These are phyloP conservation scores for Brachionus angularis DNA, from an alignment of 1,140 invertebrate genomes.

Conservation along the genomic window DNA sequence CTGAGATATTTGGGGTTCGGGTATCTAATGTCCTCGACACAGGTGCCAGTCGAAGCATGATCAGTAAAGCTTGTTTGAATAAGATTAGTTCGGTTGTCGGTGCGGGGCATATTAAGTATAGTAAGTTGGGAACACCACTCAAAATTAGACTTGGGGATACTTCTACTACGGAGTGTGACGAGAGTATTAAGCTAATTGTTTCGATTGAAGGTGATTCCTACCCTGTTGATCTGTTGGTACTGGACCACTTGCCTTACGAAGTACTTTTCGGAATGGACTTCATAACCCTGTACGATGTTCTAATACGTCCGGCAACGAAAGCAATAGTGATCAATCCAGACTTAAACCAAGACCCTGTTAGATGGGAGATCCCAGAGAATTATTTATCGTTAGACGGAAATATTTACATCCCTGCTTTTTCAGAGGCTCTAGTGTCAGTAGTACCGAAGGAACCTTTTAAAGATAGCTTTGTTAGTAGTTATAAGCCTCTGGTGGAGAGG, in stretches of 20 bases:
- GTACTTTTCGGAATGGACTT: conserved; percentile 26
- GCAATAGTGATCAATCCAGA: neutral
- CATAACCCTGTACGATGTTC: conserved; percentile 5
- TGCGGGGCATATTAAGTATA: neutral
- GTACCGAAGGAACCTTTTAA: neutral
- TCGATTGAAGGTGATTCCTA: conserved; percentile 12
- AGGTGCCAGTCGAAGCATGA: conserved; percentile 26
- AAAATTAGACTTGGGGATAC: conserved; percentile 4
- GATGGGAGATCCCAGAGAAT: neutral
- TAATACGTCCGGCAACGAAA: neutral
- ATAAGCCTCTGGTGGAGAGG: neutral
- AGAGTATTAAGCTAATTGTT: neutral
- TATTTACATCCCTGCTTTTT: conserved; percentile 1
- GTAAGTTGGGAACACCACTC: neutral
- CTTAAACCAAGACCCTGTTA: neutral
- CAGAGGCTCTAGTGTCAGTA: neutral
- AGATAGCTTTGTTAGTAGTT: neutral
- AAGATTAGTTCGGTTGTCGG: neutral
- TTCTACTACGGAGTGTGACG: neutral
- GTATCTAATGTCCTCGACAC: conserved; percentile 20
- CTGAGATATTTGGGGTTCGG: neutral
- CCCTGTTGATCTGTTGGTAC: conserved; percentile 4
- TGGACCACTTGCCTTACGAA: conserved; percentile 4
- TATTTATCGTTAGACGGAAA: conserved; percentile 1
- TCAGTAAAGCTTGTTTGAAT: neutral